Evolutionary conservation across 2,113 vertebrate genomes (phyloP).

Genomic region (Bolborhynchus lineola): DNA sequence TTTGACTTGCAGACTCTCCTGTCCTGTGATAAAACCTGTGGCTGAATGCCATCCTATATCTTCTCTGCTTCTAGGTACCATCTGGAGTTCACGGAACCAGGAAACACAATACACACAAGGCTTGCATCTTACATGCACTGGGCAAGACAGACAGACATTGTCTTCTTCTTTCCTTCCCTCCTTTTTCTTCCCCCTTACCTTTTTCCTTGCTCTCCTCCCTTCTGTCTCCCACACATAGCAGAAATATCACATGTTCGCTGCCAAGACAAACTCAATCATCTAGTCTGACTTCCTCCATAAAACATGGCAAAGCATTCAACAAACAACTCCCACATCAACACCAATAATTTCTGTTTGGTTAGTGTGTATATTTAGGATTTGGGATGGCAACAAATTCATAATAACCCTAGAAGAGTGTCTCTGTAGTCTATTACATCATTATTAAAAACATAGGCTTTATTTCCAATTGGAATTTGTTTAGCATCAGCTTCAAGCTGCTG

Average conservation of each 20-base stretch:
- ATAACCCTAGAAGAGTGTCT: not conserved
- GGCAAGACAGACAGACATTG: not conserved
- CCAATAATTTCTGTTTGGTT: conserved; percentile 32
- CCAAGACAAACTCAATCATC: conserved; percentile 44
- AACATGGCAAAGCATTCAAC: conserved; percentile 29
- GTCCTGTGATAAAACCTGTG: not conserved
- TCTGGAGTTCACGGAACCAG: not conserved
- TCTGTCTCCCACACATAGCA: not conserved
- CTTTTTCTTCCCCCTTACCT: not conserved
- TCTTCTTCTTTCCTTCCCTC: not conserved
- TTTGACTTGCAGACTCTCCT: not conserved
- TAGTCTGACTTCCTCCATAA: conserved; percentile 42
- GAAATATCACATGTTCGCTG: not conserved
- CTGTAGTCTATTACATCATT: not conserved
- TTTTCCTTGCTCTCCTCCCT: not conserved
- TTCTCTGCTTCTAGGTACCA: not conserved
- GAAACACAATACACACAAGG: not conserved
- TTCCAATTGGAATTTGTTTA: not conserved
- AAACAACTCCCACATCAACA: conserved; percentile 15
- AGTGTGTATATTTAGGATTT: conserved; percentile 1
- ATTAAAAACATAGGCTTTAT: not conserved
- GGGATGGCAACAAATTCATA: not conserved
- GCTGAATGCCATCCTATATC: not conserved
- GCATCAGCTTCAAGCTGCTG: not conserved
- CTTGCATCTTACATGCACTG: not conserved